Evolutionary conservation across 1,140 invertebrate species (phyloP).

Genomic region (Sipha flava): DNA sequence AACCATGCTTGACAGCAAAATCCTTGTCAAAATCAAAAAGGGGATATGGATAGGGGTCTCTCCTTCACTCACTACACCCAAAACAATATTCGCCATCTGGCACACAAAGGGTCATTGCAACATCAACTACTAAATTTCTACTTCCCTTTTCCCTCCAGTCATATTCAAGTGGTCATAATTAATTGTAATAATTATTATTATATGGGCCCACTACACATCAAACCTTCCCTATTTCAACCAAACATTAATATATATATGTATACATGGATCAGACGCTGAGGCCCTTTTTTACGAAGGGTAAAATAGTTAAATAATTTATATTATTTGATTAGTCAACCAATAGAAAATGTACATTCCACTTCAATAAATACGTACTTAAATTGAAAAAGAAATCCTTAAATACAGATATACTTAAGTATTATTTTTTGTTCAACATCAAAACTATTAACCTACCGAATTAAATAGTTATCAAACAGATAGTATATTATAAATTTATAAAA

Average conservation of each 20-base stretch:
- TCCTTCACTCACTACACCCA: neutral
- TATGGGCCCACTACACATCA: neutral
- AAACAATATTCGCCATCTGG: constrained; percentile 31
- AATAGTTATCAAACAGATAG: too few species aligned
- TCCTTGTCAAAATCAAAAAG: constrained; percentile 32
- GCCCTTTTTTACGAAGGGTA: neutral
- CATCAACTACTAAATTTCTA: neutral
- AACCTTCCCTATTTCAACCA: neutral
- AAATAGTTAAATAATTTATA: neutral
- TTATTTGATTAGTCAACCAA: neutral
- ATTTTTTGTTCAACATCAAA: too few species aligned
- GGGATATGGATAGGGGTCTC: constrained; percentile 24
- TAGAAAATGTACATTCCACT: neutral
- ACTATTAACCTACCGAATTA: too few species aligned
- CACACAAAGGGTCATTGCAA: constrained; percentile 25
- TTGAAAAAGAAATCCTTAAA: too few species aligned
- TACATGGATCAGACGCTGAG: neutral
- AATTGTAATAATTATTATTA: constrained; percentile 31
- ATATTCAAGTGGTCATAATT: neutral
- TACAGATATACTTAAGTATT: too few species aligned
- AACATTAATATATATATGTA: neutral
- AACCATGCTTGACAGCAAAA: constrained; percentile 26
- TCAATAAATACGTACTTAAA: neutral
- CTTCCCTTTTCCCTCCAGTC: neutral
- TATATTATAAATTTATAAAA: too few species aligned